Conservation (phyloP, 2,888 invertebrate genomes). For the Panzeria rudis region DNA sequence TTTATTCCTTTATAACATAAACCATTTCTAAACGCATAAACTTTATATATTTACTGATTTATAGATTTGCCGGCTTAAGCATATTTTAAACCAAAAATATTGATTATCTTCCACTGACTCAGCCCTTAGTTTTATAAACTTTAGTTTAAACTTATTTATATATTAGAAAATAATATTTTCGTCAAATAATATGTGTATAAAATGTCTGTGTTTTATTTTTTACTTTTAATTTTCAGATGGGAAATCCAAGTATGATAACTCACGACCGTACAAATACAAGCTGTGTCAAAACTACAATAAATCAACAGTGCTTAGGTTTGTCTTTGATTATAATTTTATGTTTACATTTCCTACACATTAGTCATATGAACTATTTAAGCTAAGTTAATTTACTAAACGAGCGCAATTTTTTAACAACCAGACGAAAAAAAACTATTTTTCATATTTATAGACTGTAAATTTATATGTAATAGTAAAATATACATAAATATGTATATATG, state of each 20-base stretch:
- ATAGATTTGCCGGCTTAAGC: too few relatives aligned
- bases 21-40: too few relatives aligned
- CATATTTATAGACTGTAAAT: constrained; percentile 78
- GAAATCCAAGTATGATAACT: constrained; percentile 81
- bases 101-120: too few relatives aligned
- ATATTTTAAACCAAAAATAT: too few relatives aligned
- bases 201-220: too few relatives aligned
- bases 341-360: constrained; percentile 50
- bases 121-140: too few relatives aligned
- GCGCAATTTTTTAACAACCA: constrained; percentile 73
- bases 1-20: too few relatives aligned
- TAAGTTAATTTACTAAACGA: constrained; percentile 67
- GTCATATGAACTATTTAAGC: constrained; percentile 73
- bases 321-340: constrained; percentile 76
- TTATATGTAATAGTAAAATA: constrained; percentile 40
- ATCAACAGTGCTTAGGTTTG: constrained; percentile 84
- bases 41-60: too few relatives aligned
- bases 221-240: constrained; percentile 79
- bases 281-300: constrained; percentile 81
- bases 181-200: too few relatives aligned
- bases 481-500: constrained; percentile 29
- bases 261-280: constrained; percentile 82
- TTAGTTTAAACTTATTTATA: neutral
- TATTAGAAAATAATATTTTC: too few relatives aligned
- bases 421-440: constrained; percentile 75